phyloP scores from a whole-genome alignment of 1,140 invertebrate genomes.

The Pseudomyrmex cubaensis region DNA sequence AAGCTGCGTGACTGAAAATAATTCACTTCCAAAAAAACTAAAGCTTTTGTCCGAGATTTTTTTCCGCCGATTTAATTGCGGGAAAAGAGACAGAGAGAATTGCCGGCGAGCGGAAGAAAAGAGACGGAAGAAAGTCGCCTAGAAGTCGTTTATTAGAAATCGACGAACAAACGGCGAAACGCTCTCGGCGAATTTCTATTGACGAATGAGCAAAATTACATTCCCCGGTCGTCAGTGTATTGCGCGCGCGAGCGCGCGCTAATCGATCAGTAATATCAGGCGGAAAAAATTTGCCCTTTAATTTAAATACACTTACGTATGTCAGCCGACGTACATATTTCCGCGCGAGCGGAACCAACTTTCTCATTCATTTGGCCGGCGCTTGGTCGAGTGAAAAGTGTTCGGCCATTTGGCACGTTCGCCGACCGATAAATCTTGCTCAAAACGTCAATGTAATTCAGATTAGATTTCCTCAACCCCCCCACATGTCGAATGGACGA shows the following conservation, averaged over 20 bases:
- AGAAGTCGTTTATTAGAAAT: conserved; percentile 68
- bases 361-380: conserved; percentile 1
- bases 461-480: conserved; percentile 35
- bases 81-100: conserved; percentile 43
- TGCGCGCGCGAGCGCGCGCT: conserved; percentile 18
- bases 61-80: conserved; percentile 70
- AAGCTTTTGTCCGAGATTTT: conserved; percentile 61
- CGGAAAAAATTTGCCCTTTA: background rate
- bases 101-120: conserved; percentile 21
- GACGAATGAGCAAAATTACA: conserved; percentile 63
- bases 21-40: conserved; percentile 23
- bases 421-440: conserved; percentile 31
- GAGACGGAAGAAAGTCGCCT: conserved; percentile 27
- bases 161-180: conserved; percentile 58
- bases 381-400: conserved; percentile 14
- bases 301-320: conserved; percentile 38
- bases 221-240: conserved; percentile 27
- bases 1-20: conserved; percentile 1
- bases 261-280: conserved; percentile 13
- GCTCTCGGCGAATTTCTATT: conserved; percentile 52
- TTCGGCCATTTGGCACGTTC: conserved; percentile 34
- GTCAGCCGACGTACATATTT: conserved; percentile 6
- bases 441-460: conserved; percentile 46
- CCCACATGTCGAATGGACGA: conserved; percentile 7
- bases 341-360: background rate